Evolutionary conservation across 2,888 invertebrate genomes (phyloP).

Genomic region (Spicauda simplicius): DNA sequence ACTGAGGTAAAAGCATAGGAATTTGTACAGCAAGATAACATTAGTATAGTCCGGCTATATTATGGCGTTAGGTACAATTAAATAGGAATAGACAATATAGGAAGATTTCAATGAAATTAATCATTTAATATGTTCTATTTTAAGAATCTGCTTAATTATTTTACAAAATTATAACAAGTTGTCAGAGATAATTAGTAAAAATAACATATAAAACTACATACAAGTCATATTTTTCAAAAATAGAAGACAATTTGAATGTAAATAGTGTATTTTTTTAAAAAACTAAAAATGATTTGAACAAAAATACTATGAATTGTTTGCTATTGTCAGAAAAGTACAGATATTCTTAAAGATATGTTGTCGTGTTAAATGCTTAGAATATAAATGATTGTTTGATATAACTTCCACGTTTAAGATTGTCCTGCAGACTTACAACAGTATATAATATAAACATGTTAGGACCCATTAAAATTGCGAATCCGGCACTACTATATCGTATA

Average conservation of each 20-base stretch:
- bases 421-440: background rate
- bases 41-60: background rate
- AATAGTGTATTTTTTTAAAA: no score
- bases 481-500: constrained; percentile 4
- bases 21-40: constrained; percentile 10
- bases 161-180: no score
- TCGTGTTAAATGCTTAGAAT: no score
- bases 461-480: background rate
- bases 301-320: no score
- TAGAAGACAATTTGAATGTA: no score
- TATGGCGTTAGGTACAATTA: constrained; percentile 15
- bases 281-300: no score
- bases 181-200: no score
- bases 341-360: background rate
- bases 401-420: background rate
- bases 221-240: no score
- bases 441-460: background rate
- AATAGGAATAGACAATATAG: constrained; percentile 18
- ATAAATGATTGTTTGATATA: background rate
- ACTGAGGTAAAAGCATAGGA: constrained; percentile 17
- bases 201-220: no score
- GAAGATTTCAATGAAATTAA: background rate
- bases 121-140: background rate
- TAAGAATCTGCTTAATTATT: background rate
- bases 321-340: background rate